Base-by-base conservation (phyloP, 2,888 invertebrate genomes). In the Acleris emargana region DNA sequence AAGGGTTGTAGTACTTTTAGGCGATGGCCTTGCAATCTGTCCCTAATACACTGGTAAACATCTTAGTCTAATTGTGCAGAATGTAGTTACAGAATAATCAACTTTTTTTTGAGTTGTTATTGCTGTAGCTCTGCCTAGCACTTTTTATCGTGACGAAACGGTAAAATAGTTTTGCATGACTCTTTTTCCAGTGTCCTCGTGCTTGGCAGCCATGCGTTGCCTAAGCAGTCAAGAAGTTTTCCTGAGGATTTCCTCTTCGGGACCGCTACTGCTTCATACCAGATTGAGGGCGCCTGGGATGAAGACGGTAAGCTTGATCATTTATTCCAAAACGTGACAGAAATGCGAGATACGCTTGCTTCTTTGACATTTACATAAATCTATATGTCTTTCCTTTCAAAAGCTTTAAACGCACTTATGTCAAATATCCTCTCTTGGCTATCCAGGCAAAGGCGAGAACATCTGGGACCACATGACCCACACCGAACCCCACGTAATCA, bases 211-310 rank as follows among this genome's bases (percentile, higher is more conserved):
- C 47, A 72, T 20, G 73, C 73, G 45, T 28, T 63, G 18, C 13
- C 59, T 17, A 72, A 62, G 22, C 71, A 77, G 20, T 68, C 73
- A 20, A 76, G 84, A 51, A 73, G 18, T 50, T 88, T 88, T 50
- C 87, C 86, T 0, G 78, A 82, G 68, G 82, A 83, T 54, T 88
- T 88, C 64, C 62, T 85, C 0, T 85, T 88, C 28, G 88, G 88
- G 0, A 75, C 81, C 6, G 82, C 87, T 3, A 87, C 88, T 2
- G 83, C 88, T 2, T 68, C 88, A 0, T 87, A 87, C 68, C 88
- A 88, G 67, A 80, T 87, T 2, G 87, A 87, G 51, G 87, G 87
- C 11, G 87, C 72, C 3, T 87, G 86, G 87, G 72, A 86, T 66
- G 79, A 77, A 57, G 87, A 84, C 71, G 86, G 62, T 62, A 28